Evolutionary conservation across 2,797 vertebrate genomes (phyloP), one percentile per base, ranked within the genome.

Genomic region (Acanthopagrus latus): DNA sequence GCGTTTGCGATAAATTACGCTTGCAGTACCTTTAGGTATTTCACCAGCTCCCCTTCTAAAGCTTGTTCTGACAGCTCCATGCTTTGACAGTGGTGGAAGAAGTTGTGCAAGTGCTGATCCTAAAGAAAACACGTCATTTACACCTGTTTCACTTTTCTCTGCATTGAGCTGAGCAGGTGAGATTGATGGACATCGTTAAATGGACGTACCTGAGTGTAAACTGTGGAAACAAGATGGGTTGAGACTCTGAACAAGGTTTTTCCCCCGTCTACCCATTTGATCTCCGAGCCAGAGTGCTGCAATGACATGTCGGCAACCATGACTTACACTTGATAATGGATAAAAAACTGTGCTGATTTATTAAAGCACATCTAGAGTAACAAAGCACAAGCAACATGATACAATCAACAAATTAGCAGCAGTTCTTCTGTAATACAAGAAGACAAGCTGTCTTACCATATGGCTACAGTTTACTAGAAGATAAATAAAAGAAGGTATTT

Each of bases 61-160:
- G 96, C 96, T 82, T 94, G 96, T 67, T 96, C 96, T 80, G 96
- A 96, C 1, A 92, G 94, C 78, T 98, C 96, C 14, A 97, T 96
- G 93, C 92, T 96, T 83, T 98, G 96, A 92, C 96, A 98, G 91
- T 99, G 98, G 72, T 98, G 96, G 91, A 99, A 99, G 92, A 99
- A 99, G 90, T 99, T 99, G 92, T 99, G 97, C 87, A 99, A 94
- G 84, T 99, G 98, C 82, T 99, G 98, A 89, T 99, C 98, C 98
- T 99, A 76, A 47, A 63, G 69, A 64, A 65, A 80, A 66, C 47
- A 69, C 9, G 2, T 23, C 1, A n/a, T 63, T 21, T 11, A 2
- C 63, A n/a, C 2, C 14, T 2, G 14, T 21, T 46, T 54, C 1
- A 25, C 8, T 20, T 13, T 21, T 47, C 33, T 64, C 47, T 57